Conservation (phyloP, 2,113 vertebrate species). For the Lophius piscatorius region DNA sequence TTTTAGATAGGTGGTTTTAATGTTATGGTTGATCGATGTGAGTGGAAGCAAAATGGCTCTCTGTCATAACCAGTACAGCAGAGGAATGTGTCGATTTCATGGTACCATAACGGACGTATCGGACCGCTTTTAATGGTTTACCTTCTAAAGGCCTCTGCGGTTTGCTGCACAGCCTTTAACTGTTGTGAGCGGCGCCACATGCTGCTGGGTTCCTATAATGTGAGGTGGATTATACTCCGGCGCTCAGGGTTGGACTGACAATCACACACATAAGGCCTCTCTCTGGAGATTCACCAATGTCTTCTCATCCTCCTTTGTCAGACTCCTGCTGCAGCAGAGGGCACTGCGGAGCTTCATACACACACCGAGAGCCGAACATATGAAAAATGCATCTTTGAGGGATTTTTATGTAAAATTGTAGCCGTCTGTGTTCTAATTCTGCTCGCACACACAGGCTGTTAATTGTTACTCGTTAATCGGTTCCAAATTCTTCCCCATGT, state of each 20-base stretch:
- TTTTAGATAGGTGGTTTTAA: no score
- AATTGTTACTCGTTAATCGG: not conserved
- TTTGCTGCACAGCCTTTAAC: not conserved
- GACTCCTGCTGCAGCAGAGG: not conserved
- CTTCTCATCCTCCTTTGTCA: not conserved
- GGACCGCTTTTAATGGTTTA: not conserved
- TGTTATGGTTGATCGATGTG: no score
- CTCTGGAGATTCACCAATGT: no score
- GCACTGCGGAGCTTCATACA: not conserved
- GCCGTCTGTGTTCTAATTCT: not conserved
- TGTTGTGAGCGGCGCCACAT: not conserved
- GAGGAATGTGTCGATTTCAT: no score
- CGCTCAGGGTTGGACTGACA: no score
- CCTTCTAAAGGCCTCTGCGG: not conserved
- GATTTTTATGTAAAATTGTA: not conserved
- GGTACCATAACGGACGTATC: no score
- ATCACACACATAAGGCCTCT: no score
- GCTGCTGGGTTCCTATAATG: slow-evolving; percentile 1
- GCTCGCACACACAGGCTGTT: not conserved
- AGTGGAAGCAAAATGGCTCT: no score
- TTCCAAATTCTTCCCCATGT: not conserved
- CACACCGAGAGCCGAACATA: no score
- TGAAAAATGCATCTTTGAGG: no score
- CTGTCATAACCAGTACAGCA: no score
- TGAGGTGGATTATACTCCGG: not conserved